Conservation (phyloP, 2,113 vertebrate genomes). For the Salvelinus namaycush region DNA sequence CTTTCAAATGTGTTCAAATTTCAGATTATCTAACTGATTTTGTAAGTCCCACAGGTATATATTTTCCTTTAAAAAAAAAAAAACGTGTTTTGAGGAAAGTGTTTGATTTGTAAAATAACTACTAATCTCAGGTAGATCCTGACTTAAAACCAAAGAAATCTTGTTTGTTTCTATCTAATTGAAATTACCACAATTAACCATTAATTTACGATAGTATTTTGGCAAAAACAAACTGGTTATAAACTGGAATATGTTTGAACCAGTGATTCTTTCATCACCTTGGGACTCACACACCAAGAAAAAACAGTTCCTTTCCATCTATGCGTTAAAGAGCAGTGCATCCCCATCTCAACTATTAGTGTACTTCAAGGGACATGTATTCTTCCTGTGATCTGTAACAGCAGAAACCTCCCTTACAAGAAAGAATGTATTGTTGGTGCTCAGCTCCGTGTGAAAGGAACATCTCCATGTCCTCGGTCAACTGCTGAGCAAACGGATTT, state of each 20-base stretch:
- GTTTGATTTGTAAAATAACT: too few relatives aligned
- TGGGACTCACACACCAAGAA: not conserved
- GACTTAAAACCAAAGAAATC: too few relatives aligned
- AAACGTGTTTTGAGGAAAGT: not conserved
- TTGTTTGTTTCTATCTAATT: not conserved
- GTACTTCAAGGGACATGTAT: constrained; percentile 34
- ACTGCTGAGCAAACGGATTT: constrained; percentile 60
- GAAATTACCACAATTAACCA: constrained; percentile 6
- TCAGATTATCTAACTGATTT: constrained; percentile 13
- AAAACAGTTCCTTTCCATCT: constrained; percentile 2
- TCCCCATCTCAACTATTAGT: constrained; percentile 27
- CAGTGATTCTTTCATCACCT: too few relatives aligned
- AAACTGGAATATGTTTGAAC: too few relatives aligned
- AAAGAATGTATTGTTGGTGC: constrained; percentile 62
- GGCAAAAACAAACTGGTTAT: too few relatives aligned
- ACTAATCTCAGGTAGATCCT: too few relatives aligned
- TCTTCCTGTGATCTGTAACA: constrained; percentile 51
- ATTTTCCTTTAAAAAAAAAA: not conserved
- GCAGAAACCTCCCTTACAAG: constrained; percentile 49
- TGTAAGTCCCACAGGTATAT: not conserved
- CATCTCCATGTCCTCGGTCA: constrained; percentile 53
- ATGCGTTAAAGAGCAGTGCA: constrained; percentile 7
- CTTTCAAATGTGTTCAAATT: constrained; percentile 21
- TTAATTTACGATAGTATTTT: too few relatives aligned
- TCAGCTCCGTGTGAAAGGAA: constrained; percentile 65